Evolutionary conservation across 2,113 vertebrate genomes (phyloP).

Genomic region (Pteruthius melanotis): DNA sequence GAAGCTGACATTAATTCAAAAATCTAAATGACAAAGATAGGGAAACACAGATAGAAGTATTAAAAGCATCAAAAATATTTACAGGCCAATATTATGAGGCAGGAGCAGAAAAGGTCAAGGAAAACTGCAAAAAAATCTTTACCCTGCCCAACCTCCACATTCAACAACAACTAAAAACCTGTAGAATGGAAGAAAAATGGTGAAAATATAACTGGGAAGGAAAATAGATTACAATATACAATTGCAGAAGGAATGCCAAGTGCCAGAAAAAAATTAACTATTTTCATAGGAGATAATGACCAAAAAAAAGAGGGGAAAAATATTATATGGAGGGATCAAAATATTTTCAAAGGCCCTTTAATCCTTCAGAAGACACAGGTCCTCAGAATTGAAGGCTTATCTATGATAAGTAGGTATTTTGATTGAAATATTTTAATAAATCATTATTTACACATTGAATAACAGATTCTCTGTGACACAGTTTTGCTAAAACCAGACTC

Average conservation of each 20-base stretch:
- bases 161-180: neutral
- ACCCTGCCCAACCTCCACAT: rapidly evolving
- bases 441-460: neutral
- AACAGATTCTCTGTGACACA: neutral
- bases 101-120: neutral
- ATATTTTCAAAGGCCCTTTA: neutral
- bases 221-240: neutral
- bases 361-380: neutral
- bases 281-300: neutral
- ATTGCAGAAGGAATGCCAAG: neutral
- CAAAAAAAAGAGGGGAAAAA: neutral
- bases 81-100: neutral
- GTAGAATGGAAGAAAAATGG: neutral
- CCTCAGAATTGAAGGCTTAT: neutral
- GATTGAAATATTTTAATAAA: neutral
- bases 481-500: neutral
- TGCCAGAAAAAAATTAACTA: neutral
- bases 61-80: neutral
- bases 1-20: neutral
- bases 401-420: neutral
- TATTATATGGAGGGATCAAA: neutral
- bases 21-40: neutral
- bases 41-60: neutral
- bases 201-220: neutral
- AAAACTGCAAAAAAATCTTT: neutral